Base-by-base conservation (phyloP, 2,888 invertebrate species). In the Drosophila anomelani region DNA sequence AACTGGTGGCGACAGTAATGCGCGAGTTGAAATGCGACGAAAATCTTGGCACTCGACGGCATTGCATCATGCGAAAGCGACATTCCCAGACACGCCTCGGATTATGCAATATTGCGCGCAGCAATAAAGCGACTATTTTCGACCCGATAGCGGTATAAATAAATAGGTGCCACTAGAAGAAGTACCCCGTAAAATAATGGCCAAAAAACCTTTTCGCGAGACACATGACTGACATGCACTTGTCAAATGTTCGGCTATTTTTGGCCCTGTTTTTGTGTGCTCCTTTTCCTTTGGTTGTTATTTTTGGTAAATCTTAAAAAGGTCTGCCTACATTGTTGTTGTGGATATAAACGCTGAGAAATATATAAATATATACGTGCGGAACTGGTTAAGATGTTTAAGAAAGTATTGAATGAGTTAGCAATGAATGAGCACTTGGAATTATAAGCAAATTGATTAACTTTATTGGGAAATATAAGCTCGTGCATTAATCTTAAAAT, bases 31-130 rank as follows among this genome's bases (percentile, higher is more conserved):
- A 46, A 59, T 73, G 58, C 73, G 66, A 66, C 58, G 66, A 70
- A 70, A 78, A 82, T 77, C 59, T 86, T 87, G 87, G 87, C 87
- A 83, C 64, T 54, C 60, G 46, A 41, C 62, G 69, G 26, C 74
- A 81, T 85, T 85, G 85, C 85, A 85, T 88, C 85, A 85, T 83
- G 73, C 72, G 59, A 54, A 51, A 68, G 67, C 84, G 88, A 88
- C 84, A 85, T 88, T 86, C 85, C 86, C 88, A 86, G 85, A 86
- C 85, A 67, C 88, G 82, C 88, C 85, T 76, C 76, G 76, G 75
- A 79, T 86, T 86, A 88, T 86, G 85, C 88, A 86, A 86, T 71
- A 70, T 68, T 80, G 29, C 32, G 29, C 20, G 20, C 56, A 56
- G 60, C 47, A 32, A 63, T 61, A 61, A 82, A 69, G 61, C 69